A percentile compares a stretch with the other conserved stretches of the same genome.
phyloP scores from a whole-genome alignment of 2,888 invertebrate genomes.

The Argyresthia goedartella region DNA sequence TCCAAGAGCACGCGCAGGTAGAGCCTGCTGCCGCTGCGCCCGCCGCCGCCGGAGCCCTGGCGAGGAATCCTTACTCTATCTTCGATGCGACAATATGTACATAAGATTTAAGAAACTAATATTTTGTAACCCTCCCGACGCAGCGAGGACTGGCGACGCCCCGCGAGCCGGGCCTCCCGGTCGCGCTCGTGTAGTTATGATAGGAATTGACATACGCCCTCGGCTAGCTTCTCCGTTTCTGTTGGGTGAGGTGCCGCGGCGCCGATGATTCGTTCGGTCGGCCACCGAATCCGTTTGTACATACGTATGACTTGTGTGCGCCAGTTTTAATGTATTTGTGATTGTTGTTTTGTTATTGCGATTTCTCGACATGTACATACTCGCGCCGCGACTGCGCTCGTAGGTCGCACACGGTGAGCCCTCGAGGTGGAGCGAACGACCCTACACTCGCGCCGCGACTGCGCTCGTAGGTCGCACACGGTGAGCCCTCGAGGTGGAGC shows the following conservation, averaged over 20 bases:
- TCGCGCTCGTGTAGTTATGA: slow-evolving; percentile 21
- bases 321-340: slow-evolving; percentile 47
- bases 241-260: slow-evolving; percentile 31
- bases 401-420: slow-evolving; percentile 15
- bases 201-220: slow-evolving; percentile 46
- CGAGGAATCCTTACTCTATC: slow-evolving; percentile 55
- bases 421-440: too few species aligned
- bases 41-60: slow-evolving; percentile 34
- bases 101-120: slow-evolving; percentile 44
- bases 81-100: slow-evolving; percentile 70
- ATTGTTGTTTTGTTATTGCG: slow-evolving; percentile 61
- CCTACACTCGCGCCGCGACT: slow-evolving; percentile 39
- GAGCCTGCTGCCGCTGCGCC: slow-evolving; percentile 27
- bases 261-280: slow-evolving; percentile 47
- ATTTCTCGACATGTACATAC: slow-evolving; percentile 55
- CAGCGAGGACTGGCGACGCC: slow-evolving; percentile 31
- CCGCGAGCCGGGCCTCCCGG: neutral
- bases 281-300: slow-evolving; percentile 53
- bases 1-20: slow-evolving; percentile 69
- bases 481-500: neutral
- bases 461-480: slow-evolving; percentile 26
- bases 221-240: slow-evolving; percentile 19
- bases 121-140: slow-evolving; percentile 54
- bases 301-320: slow-evolving; percentile 41
- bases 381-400: slow-evolving; percentile 39